Evolutionary conservation across 1,140 invertebrate genomes (phyloP).

Genomic region (Microplitis mediator): DNA sequence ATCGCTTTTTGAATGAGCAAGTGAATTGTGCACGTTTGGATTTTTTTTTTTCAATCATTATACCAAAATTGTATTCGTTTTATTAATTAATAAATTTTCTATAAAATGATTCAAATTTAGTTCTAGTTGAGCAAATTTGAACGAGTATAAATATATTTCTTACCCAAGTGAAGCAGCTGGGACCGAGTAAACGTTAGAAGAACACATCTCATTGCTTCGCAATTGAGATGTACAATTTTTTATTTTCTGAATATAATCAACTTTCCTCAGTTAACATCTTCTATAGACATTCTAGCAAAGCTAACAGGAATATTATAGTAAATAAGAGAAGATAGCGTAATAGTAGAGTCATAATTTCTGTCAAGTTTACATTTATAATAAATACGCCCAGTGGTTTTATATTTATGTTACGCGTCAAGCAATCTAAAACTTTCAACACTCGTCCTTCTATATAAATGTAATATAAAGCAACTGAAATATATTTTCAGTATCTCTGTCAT

Average conservation of each 20-base stretch:
- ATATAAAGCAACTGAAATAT: neutral
- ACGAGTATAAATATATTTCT: too few relatives aligned
- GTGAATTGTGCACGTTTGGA: too few relatives aligned
- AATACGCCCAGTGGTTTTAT: constrained; percentile 47
- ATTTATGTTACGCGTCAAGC: constrained; percentile 44
- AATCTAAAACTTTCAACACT: constrained; percentile 46
- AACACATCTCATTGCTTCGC: neutral
- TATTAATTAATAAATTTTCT: too few relatives aligned
- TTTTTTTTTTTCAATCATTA: too few relatives aligned
- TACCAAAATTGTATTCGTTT: too few relatives aligned
- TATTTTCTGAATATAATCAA: neutral
- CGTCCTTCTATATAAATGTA: constrained; percentile 32
- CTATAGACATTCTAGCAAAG: neutral
- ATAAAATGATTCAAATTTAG: too few relatives aligned
- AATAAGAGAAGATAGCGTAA: neutral
- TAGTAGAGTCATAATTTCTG: constrained; percentile 11
- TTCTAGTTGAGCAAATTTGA: too few relatives aligned
- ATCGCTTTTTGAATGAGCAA: too few relatives aligned
- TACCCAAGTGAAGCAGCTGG: too few relatives aligned
- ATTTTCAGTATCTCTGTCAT: neutral
- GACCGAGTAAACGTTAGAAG: too few relatives aligned
- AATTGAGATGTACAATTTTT: neutral
- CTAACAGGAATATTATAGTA: neutral
- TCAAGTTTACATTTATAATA: constrained; percentile 24
- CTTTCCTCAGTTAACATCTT: neutral